Conservation (phyloP, 2,113 vertebrate genomes). For the Guaruba guarouba region DNA sequence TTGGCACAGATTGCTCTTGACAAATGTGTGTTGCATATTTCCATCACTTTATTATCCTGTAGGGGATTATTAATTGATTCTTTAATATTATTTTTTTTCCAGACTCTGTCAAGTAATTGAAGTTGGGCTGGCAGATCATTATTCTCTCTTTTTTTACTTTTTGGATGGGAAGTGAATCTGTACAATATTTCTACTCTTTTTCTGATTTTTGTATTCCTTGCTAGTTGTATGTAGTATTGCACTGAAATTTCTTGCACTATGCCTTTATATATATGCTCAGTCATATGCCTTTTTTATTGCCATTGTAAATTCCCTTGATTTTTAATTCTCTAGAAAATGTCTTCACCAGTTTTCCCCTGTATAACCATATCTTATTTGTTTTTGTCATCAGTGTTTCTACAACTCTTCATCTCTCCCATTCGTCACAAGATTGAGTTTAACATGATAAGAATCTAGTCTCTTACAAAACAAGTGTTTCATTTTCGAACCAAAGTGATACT, state of each 20-base stretch:
- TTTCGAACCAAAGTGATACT: background rate
- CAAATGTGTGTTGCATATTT: slow-evolving; percentile 1
- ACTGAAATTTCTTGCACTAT: background rate
- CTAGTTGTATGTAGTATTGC: background rate
- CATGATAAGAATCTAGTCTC: background rate
- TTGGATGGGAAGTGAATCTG: background rate
- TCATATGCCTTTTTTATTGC: background rate
- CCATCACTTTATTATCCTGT: background rate
- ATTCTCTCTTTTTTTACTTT: background rate
- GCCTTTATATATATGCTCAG: background rate
- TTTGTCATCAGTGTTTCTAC: background rate
- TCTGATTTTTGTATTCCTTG: background rate
- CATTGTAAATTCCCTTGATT: background rate
- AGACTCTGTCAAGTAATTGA: background rate
- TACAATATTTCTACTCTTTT: background rate
- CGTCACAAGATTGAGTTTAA: background rate
- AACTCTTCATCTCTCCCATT: background rate
- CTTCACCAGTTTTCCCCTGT: background rate
- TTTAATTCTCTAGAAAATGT: background rate
- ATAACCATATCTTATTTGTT: background rate
- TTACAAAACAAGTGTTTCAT: background rate
- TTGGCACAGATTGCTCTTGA: background rate
- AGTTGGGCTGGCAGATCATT: background rate
- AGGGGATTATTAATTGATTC: background rate
- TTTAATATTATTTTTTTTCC: background rate